These are phyloP conservation scores for Dascyllus trimaculatus DNA, from an alignment of 2,113 vertebrate species.

Conservation along the genomic window DNA sequence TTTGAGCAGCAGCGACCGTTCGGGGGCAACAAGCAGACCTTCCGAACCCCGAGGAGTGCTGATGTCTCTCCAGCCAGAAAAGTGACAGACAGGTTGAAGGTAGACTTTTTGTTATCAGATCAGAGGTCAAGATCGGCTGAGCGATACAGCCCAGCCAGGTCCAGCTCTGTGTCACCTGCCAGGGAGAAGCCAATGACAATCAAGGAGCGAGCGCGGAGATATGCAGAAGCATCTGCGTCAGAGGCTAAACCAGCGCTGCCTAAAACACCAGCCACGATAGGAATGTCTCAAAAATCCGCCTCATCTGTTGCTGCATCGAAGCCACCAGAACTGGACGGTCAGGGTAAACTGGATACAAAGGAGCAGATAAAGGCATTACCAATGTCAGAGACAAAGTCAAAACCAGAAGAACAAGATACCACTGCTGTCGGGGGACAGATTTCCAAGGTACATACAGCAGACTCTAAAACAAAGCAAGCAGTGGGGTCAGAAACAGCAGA, in stretches of 20 bases:
- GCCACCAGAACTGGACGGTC: slow-evolving; percentile 62
- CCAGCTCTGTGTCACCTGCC: slow-evolving; percentile 32
- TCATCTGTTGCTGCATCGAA: slow-evolving; percentile 14
- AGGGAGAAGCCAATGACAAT: slow-evolving; percentile 48
- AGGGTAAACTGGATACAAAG: slow-evolving; percentile 67
- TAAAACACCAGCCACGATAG: slow-evolving; percentile 40
- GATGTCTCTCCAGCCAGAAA: slow-evolving; percentile 73
- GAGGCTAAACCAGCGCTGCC: neutral
- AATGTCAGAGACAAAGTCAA: slow-evolving; percentile 43
- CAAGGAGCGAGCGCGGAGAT: slow-evolving; percentile 66
- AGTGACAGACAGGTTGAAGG: slow-evolving; percentile 22
- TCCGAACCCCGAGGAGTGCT: slow-evolving; percentile 50
- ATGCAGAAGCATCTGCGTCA: slow-evolving; percentile 19
- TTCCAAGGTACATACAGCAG: slow-evolving; percentile 20
- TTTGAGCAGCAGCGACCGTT: slow-evolving; percentile 65
- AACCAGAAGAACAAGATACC: slow-evolving; percentile 63
- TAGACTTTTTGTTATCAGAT: slow-evolving; percentile 7
- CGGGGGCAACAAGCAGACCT: neutral
- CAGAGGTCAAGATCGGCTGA: slow-evolving; percentile 70
- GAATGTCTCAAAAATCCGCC: slow-evolving; percentile 48
- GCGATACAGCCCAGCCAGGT: neutral
- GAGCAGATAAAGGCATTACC: slow-evolving; percentile 15
- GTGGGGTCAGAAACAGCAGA: slow-evolving; percentile 21
- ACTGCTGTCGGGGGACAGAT: neutral
- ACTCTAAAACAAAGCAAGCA: slow-evolving; percentile 33